These are phyloP conservation scores for Nymphalis urticae DNA, from an alignment of 2,888 invertebrate species.

Conservation along the genomic window DNA sequence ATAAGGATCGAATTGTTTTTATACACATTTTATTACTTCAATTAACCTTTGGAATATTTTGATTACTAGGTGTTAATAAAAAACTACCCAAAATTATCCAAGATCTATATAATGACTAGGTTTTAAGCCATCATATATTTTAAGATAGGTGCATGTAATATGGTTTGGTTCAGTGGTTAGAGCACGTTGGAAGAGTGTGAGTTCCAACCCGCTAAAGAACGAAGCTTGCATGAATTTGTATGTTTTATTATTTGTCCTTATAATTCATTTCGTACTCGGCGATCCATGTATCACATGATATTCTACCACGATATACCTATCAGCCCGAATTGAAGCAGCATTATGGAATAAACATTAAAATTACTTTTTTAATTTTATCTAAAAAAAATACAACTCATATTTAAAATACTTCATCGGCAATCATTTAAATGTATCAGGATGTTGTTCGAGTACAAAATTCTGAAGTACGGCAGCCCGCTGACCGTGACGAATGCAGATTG, in stretches of 20 bases:
- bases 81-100: neutral
- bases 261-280: too few relatives aligned
- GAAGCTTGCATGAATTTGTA: too few relatives aligned
- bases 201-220: too few relatives aligned
- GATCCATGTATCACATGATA: too few relatives aligned
- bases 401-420: neutral
- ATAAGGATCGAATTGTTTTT: neutral
- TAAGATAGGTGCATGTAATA: neutral
- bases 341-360: too few relatives aligned
- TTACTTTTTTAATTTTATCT: too few relatives aligned
- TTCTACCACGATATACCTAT: too few relatives aligned
- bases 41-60: neutral
- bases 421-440: conserved; percentile 6
- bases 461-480: conserved; percentile 38
- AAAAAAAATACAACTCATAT: neutral
- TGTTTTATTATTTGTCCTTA: too few relatives aligned
- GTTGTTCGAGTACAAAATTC: neutral
- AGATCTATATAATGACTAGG: neutral
- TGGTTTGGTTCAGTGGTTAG: too few relatives aligned
- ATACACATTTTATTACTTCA: neutral
- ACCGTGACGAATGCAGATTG: conserved; percentile 66
- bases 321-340: too few relatives aligned
- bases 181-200: too few relatives aligned
- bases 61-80: conserved; percentile 1
- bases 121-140: neutral